A percentile compares a stretch with the other conserved stretches of the same genome.
Conservation (phyloP, 2,113 vertebrate genomes). For the Sarotherodon lohbergeri region DNA sequence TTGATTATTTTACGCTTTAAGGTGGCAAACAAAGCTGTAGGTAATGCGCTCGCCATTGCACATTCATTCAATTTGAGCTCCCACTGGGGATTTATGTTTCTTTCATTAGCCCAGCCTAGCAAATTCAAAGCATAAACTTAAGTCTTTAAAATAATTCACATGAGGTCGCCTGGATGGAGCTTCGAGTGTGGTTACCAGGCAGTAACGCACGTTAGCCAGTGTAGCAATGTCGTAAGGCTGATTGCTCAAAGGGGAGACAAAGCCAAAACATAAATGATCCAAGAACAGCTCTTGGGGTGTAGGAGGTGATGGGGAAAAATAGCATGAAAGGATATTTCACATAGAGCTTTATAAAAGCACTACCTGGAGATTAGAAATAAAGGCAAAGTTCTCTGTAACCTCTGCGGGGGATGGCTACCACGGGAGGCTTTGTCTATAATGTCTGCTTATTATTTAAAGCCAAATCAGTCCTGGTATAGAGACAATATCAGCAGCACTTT, state of each 20-base stretch:
- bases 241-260: background rate
- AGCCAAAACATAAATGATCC: background rate
- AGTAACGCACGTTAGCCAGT: background rate
- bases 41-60: background rate
- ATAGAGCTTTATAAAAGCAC: background rate
- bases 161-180: background rate
- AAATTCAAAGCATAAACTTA: background rate
- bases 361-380: slow-evolving; percentile 11
- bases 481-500: background rate
- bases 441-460: background rate
- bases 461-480: background rate
- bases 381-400: slow-evolving; percentile 2
- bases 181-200: background rate
- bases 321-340: background rate
- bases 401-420: background rate
- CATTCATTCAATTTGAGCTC: background rate
- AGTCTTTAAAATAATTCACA: background rate
- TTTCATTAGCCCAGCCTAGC: background rate
- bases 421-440: background rate
- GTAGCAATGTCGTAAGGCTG: background rate
- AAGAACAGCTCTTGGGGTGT: background rate
- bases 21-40: slow-evolving; percentile 18
- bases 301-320: background rate
- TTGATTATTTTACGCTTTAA: slow-evolving; percentile 15
- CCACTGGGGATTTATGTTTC: background rate